Percentiles rank a stretch among this genome's conserved stretches.
Evolutionary conservation across 1,140 invertebrate species (phyloP).

Genomic region (Drosophila athabasca): DNA sequence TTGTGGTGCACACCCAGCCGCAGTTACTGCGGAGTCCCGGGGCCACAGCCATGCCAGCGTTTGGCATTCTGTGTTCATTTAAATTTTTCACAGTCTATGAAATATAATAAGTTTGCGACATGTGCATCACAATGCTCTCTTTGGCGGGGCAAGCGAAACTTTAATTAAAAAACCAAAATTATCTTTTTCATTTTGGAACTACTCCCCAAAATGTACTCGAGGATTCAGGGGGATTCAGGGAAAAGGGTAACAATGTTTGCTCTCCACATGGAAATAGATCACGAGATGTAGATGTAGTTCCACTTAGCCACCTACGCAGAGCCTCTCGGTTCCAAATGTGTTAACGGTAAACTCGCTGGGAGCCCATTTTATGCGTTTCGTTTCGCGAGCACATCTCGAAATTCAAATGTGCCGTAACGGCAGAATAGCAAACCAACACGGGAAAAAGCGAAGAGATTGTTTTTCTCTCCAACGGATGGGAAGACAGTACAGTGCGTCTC

Average conservation of each 20-base stretch:
- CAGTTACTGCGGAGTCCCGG: slow-evolving; percentile 34
- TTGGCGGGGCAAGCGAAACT: slow-evolving; percentile 7
- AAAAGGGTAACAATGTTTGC: slow-evolving; percentile 9
- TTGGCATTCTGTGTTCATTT: slow-evolving; percentile 56
- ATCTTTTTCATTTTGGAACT: not conserved
- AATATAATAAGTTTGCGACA: slow-evolving; percentile 83
- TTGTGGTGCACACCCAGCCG: slow-evolving; percentile 17
- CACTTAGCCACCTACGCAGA: slow-evolving; percentile 43
- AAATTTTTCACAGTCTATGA: slow-evolving; percentile 83
- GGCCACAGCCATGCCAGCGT: slow-evolving; percentile 16
- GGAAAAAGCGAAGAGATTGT: slow-evolving; percentile 15
- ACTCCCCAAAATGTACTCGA: not conserved
- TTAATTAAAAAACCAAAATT: slow-evolving; percentile 48
- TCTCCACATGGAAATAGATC: slow-evolving; percentile 2
- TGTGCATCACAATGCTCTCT: slow-evolving; percentile 45
- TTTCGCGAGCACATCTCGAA: slow-evolving; percentile 69
- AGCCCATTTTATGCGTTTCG: slow-evolving; percentile 57
- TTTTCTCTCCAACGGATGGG: slow-evolving; percentile 14
- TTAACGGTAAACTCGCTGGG: slow-evolving; percentile 65
- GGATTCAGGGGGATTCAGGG: not conserved
- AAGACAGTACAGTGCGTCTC: slow-evolving; percentile 37
- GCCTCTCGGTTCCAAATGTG: slow-evolving; percentile 34
- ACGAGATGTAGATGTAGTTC: slow-evolving; percentile 12
- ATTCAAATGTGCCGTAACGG: slow-evolving; percentile 70
- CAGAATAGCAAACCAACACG: slow-evolving; percentile 63